A percentile compares a stretch with the other conserved stretches of the same genome.
phyloP scores from a whole-genome alignment of 1,140 invertebrate species.

The Protaetia brevitarsis region DNA sequence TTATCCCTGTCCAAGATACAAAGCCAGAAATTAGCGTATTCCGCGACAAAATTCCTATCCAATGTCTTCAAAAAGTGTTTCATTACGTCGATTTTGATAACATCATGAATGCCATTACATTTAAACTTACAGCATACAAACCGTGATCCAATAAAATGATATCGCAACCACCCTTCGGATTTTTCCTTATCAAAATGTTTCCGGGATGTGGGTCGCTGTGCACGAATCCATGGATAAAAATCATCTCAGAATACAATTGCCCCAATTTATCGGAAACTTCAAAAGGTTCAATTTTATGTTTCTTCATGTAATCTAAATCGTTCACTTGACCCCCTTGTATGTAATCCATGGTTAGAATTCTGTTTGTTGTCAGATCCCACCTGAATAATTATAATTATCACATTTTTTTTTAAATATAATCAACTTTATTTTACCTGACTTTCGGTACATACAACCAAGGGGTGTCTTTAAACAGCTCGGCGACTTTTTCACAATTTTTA shows the following conservation, averaged over 20 bases:
- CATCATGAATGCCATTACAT: no score
- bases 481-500: conserved; percentile 81
- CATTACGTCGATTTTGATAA: no score
- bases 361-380: conserved; percentile 78
- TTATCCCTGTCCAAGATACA: conserved; percentile 82
- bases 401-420: conserved; percentile 12
- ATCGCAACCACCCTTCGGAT: conserved; percentile 62
- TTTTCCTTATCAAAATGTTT: conserved; percentile 85
- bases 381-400: conserved; percentile 62
- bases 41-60: conserved; percentile 80
- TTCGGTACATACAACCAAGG: conserved; percentile 71
- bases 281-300: conserved; percentile 72
- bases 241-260: conserved; percentile 95
- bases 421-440: conserved; percentile 46
- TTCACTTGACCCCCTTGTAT: conserved; percentile 94
- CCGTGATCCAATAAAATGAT: conserved; percentile 95
- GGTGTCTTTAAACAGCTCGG: conserved; percentile 63
- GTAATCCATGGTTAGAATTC: conserved; percentile 96
- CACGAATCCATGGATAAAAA: conserved; percentile 94
- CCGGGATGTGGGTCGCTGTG: conserved; percentile 99
- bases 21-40: conserved; percentile 94
- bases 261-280: conserved; percentile 86
- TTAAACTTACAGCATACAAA: conserved; percentile 80
- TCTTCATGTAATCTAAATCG: conserved; percentile 84
- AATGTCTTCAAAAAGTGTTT: conserved; percentile 64